These are phyloP conservation scores for Callaeas wilsoni DNA, from an alignment of 2,113 vertebrate species.

Conservation along the genomic window DNA sequence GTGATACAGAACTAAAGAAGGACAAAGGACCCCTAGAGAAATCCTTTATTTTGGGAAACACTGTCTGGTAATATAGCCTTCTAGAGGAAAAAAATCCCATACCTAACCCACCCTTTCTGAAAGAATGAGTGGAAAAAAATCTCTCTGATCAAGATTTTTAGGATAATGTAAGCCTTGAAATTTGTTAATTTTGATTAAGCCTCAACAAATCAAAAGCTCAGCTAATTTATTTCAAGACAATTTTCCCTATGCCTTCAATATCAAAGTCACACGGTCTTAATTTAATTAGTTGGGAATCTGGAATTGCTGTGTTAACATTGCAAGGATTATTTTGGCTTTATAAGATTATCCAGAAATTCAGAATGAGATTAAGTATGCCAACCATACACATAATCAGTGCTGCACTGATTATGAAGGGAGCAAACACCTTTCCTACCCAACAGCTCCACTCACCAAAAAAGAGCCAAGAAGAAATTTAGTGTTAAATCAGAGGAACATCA, in stretches of 20 bases:
- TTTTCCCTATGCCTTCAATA: background rate
- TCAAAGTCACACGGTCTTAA: background rate
- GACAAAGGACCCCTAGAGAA: background rate
- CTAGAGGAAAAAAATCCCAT: background rate
- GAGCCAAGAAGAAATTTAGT: background rate
- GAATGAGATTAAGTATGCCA: background rate
- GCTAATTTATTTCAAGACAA: background rate
- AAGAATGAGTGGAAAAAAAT: background rate
- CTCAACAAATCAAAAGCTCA: background rate
- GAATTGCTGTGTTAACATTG: background rate
- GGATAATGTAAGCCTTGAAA: background rate
- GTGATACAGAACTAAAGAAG: background rate
- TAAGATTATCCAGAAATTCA: background rate
- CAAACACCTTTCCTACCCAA: background rate
- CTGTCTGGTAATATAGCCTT: background rate
- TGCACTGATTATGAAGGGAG: background rate
- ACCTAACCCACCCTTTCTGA: background rate
- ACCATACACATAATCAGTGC: background rate
- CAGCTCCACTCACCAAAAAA: background rate
- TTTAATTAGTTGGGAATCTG: background rate
- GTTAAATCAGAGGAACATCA: background rate
- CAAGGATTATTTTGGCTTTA: background rate
- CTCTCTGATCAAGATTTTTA: background rate
- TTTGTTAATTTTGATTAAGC: background rate
- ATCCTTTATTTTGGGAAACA: background rate